These are phyloP conservation scores for Chloropsis cyanopogon DNA, from an alignment of 2,113 vertebrate genomes.

Conservation along the genomic window DNA sequence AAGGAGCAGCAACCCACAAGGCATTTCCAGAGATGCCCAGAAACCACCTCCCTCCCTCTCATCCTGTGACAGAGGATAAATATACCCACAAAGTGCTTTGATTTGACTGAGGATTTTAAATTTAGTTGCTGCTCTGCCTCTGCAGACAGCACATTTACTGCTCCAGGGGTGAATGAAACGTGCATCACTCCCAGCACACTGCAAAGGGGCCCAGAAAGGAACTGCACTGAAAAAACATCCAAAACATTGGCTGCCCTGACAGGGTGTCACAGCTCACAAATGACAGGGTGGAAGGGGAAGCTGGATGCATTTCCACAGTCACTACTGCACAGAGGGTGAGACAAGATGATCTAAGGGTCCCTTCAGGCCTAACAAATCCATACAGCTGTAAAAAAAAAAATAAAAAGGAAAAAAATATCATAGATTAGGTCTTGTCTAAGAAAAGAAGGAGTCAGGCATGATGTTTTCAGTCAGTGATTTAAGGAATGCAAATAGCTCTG, in stretches of 20 bases:
- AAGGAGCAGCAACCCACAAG: background rate
- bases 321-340: background rate
- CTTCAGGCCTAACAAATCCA: conserved; percentile 2
- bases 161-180: background rate
- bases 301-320: background rate
- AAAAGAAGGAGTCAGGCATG: background rate
- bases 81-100: background rate
- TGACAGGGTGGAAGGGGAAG: background rate
- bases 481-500: conserved; percentile 20
- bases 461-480: background rate
- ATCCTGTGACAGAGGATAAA: background rate
- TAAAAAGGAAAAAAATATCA: background rate
- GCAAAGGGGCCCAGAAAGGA: background rate
- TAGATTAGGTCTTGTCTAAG: conserved; percentile 9
- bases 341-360: conserved; percentile 16
- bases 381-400: background rate
- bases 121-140: conserved; percentile 10
- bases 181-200: background rate
- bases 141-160: background rate
- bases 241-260: background rate
- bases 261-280: background rate
- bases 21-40: background rate
- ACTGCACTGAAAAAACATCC: background rate
- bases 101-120: background rate
- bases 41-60: background rate